phyloP scores from a whole-genome alignment of 2,888 invertebrate genomes.

The Tholera decimalis region DNA sequence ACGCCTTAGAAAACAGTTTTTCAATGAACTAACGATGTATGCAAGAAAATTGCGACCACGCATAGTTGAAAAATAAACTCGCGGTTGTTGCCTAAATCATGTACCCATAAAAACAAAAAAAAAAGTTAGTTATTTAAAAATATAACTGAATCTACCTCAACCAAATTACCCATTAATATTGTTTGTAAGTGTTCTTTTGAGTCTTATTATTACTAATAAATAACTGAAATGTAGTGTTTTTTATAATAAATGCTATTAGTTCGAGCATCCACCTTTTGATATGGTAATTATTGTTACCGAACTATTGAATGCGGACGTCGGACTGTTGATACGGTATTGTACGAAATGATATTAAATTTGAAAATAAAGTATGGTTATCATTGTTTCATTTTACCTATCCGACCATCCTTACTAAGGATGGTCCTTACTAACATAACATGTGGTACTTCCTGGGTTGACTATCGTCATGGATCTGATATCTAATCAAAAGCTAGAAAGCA shows the following conservation, averaged over 20 bases:
- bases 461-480: no score
- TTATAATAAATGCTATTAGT: conserved; percentile 87
- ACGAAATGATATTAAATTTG: conserved; percentile 86
- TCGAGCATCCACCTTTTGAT: conserved; percentile 88
- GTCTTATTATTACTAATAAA: conserved; percentile 88
- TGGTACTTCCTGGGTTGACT: no score
- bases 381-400: conserved; percentile 68
- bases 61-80: conserved; percentile 18
- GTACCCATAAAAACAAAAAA: conserved; percentile 68
- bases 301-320: conserved; percentile 85
- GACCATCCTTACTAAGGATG: neutral
- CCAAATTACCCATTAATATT: conserved; percentile 90
- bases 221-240: conserved; percentile 88
- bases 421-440: no score
- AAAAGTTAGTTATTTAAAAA: conserved; percentile 78
- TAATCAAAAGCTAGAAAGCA: no score
- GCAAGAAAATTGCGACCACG: neutral
- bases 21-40: neutral
- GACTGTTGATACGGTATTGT: conserved; percentile 83
- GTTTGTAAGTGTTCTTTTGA: conserved; percentile 90
- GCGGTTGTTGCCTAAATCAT: conserved; percentile 52
- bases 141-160: conserved; percentile 90
- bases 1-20: conserved; percentile 27
- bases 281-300: conserved; percentile 90
- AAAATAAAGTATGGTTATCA: conserved; percentile 71